Evolutionary conservation across 1,140 invertebrate genomes (phyloP).

Genomic region (Macrobrachium nipponense): DNA sequence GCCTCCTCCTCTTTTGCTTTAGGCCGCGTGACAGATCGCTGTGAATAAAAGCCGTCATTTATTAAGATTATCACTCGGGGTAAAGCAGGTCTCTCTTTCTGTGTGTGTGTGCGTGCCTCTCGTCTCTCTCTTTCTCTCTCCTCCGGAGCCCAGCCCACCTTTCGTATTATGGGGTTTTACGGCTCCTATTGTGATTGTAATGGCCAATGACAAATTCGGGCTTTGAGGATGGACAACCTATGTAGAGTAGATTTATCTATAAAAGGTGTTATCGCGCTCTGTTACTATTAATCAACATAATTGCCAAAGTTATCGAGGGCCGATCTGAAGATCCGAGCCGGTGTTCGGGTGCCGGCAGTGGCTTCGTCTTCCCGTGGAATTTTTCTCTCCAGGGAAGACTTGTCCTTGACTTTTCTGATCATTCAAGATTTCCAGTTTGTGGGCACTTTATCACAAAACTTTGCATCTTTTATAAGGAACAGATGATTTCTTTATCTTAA

Average conservation of each 20-base stretch:
- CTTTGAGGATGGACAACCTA: constrained; percentile 39
- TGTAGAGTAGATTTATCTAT: constrained; percentile 46
- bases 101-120: neutral
- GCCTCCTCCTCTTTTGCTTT: neutral
- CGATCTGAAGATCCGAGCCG: constrained; percentile 30
- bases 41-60: constrained; percentile 48
- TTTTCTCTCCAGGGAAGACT: neutral
- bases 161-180: constrained; percentile 47
- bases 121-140: neutral
- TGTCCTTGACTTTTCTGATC: neutral
- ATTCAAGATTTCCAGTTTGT: neutral
- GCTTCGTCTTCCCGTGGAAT: neutral
- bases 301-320: constrained; percentile 46
- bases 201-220: constrained; percentile 56
- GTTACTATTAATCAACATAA: constrained; percentile 56
- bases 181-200: constrained; percentile 54
- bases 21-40: constrained; percentile 44
- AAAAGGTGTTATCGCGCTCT: constrained; percentile 45
- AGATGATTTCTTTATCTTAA: too few relatives aligned
- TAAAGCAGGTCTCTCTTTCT: neutral
- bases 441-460: too few relatives aligned
- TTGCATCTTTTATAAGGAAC: too few relatives aligned
- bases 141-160: neutral
- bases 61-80: constrained; percentile 46
- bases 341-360: neutral